These are phyloP conservation scores for Ecliptopera silaceata DNA, from an alignment of 2,888 invertebrate genomes.

Conservation along the genomic window DNA sequence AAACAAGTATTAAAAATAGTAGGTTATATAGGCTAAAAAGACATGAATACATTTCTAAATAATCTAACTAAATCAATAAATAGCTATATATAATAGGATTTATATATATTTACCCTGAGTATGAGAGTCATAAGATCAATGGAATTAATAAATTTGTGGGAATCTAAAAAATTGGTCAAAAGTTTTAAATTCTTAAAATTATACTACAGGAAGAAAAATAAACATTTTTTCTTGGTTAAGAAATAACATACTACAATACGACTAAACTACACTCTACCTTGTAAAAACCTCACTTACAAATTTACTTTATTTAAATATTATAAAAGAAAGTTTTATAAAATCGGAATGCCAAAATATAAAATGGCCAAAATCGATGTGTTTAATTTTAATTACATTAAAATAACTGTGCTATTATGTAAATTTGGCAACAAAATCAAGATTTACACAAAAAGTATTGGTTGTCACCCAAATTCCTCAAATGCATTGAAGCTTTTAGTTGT, in stretches of 20 bases:
- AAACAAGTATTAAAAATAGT: background rate
- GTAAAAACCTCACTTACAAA: conserved; percentile 81
- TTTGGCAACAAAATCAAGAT: conserved; percentile 12
- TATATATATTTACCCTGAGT: conserved; percentile 77
- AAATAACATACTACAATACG: conserved; percentile 68
- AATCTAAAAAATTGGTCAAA: conserved; percentile 75
- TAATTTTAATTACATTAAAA: conserved; percentile 38
- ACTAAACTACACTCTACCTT: conserved; percentile 81
- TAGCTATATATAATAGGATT: conserved; percentile 60
- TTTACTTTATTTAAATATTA: conserved; percentile 59
- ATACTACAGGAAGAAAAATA: conserved; percentile 64
- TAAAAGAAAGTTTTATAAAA: conserved; percentile 44
- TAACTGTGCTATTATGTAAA: conserved; percentile 34
- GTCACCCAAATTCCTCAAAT: conserved; percentile 80
- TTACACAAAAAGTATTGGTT: conserved; percentile 61
- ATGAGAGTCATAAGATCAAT: conserved; percentile 78
- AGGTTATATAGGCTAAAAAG: conserved; percentile 59
- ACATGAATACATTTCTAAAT: conserved; percentile 52
- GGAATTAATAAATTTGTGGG: conserved; percentile 53
- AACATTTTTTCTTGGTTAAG: conserved; percentile 49
- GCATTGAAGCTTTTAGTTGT: conserved; percentile 64
- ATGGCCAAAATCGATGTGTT: conserved; percentile 37
- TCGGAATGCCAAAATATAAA: conserved; percentile 33
- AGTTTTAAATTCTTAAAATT: conserved; percentile 66
- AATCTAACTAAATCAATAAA: conserved; percentile 60